Base-by-base conservation (phyloP, 2,113 vertebrate species). In the Phrynocephalus versicolor region DNA sequence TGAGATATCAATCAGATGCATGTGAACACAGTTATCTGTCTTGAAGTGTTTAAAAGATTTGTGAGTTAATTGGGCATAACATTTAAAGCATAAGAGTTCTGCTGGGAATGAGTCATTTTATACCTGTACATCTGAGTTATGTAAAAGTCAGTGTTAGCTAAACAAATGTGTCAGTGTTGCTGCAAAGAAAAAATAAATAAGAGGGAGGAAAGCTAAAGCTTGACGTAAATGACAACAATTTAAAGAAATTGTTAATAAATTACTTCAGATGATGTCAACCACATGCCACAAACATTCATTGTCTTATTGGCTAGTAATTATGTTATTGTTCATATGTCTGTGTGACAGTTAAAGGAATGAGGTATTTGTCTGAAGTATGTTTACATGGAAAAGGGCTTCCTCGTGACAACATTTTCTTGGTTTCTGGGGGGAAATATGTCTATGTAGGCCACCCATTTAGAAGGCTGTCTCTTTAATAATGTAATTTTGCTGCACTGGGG, bases 391-490 rank as follows among this genome's bases (percentile, higher is more conserved):
- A 21, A 78, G 6, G 51, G 45, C 2, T 81, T 88, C 55, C 85
- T 37, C 79, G 57, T 25, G 81, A 82, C 27, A 57, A 78, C 2
- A 0, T 6, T 16, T 74, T 71, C 6, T 33, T 85, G 57, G 41
- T 37, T 90, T 19, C 12, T 16, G 87, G 23, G 81, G 91, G 45
- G 87, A 90, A 35, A 37, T 37, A 57, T 15, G 62, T 12, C 71
- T 92, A 95, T 89, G 84, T 92, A 93, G 79, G 58, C 30, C 84
- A 94, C 37, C 83, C 58, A 93, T 93, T 74, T 87, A 79, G 85
- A 89, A 91, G 84, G 83, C 80, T 92, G 71, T 88, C 65, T 94
- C 79, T 89, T 96, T 96, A 96, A 94, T 96, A 94, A 96, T 95
- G 91, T 89, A 95, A 93, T 95, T 95, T 80, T 92, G 85, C 89